A percentile compares a stretch with the other conserved stretches of the same genome.
Conservation (phyloP, 2,888 invertebrate genomes). For the Aphidius colemani region DNA sequence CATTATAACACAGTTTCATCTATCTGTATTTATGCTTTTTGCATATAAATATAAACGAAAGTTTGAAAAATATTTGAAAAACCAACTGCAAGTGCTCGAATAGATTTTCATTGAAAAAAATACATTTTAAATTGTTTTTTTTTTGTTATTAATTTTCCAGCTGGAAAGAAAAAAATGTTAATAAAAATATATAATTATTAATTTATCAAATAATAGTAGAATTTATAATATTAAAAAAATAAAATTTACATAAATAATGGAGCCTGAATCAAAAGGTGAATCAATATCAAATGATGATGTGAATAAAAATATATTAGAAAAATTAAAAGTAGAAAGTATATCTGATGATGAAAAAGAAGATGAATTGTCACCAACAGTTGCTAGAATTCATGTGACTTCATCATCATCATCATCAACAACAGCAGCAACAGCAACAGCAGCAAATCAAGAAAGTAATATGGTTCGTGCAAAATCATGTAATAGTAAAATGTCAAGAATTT, state of each 20-base stretch:
- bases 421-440: too few species aligned
- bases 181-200: not conserved
- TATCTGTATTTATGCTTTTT: too few species aligned
- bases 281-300: not conserved
- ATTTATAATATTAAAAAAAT: slow-evolving; percentile 1
- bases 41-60: too few species aligned
- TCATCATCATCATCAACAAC: not conserved
- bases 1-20: not conserved
- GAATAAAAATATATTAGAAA: not conserved
- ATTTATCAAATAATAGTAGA: not conserved
- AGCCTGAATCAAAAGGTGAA: not conserved
- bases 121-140: too few species aligned
- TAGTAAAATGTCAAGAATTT: slow-evolving; percentile 22
- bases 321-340: slow-evolving; percentile 3
- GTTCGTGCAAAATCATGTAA: slow-evolving; percentile 1
- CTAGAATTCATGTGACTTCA: slow-evolving; percentile 17
- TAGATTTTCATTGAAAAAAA: too few species aligned
- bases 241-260: not conserved
- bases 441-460: slow-evolving; percentile 4
- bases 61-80: not conserved
- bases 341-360: slow-evolving; percentile 5
- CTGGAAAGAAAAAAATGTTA: not conserved
- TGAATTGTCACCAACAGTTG: slow-evolving; percentile 8
- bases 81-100: slow-evolving; percentile 9
- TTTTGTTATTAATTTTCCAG: not conserved